Percentiles rank a stretch among this genome's conserved stretches.
Conservation (phyloP, 2,888 invertebrate species). For the Chesias legatella region DNA sequence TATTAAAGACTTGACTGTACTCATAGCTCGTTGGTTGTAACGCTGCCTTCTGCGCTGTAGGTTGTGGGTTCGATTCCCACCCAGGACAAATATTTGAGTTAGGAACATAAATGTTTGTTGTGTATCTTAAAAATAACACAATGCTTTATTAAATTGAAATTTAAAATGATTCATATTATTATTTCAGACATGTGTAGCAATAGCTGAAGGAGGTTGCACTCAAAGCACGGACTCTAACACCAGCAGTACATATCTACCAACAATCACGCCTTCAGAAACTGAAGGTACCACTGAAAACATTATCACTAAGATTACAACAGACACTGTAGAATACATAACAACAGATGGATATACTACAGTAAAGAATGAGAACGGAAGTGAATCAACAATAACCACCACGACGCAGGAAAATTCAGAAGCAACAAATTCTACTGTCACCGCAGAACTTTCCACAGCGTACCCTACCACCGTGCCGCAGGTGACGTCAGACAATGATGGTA, state of each 20-base stretch:
- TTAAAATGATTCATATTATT: too few relatives aligned
- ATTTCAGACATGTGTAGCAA: slow-evolving; percentile 31
- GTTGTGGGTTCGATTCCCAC: too few relatives aligned
- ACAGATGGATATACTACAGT: too few relatives aligned
- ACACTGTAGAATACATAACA: not conserved
- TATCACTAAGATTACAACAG: not conserved
- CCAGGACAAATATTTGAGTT: too few relatives aligned
- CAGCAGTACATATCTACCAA: not conserved
- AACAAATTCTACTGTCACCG: not conserved
- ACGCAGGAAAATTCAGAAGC: not conserved
- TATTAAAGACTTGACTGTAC: too few relatives aligned
- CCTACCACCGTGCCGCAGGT: not conserved
- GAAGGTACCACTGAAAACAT: not conserved
- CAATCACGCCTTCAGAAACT: not conserved
- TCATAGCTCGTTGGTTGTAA: too few relatives aligned
- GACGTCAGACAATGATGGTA: not conserved
- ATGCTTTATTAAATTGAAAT: too few relatives aligned
- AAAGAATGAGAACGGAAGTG: too few relatives aligned
- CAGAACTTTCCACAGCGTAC: not conserved
- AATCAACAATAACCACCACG: not conserved
- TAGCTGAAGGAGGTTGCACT: slow-evolving; percentile 40
- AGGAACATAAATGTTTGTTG: too few relatives aligned
- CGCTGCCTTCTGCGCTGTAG: too few relatives aligned
- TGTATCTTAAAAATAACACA: too few relatives aligned
- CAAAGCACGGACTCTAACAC: slow-evolving; percentile 3